Evolutionary conservation across 2,888 invertebrate genomes (phyloP), one percentile per base, ranked within the genome.

Genomic region (Nasonia oneida): DNA sequence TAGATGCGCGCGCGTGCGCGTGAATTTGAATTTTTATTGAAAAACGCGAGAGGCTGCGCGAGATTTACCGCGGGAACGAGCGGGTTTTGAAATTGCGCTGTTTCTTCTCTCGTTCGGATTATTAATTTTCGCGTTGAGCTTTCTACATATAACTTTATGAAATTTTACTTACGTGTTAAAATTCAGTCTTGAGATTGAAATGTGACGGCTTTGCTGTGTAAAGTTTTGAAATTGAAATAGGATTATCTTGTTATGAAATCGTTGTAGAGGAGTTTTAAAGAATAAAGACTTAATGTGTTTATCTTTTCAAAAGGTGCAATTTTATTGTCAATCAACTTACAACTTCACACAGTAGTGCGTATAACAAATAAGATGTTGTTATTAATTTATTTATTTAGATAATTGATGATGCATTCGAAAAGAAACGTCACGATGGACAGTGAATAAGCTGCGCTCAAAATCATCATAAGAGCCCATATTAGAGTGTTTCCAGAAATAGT

Each of bases 1-100:
- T 39, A 18, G 71, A 14, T 37, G 71, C 47, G 39, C 37, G 67
- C 67, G 70, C 33, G 74, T 70, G 67, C 67, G 70, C 33, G 74
- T 70, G n/a, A 57, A 53, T 83, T 77, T 57, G 70, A 83, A 77
- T 77, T 77, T 83, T 77, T 29, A 77, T 57, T 75, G 70, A 15
- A 42, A 53, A 57, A 29, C 61, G 47, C 33, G 71, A 14, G 71
- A 12, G 15, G 23, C 14, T 2, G 12, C 10, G 81, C 37, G n/a
- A 42, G 73, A 73, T 42, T 73, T 39, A 12, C 73, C 73, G 73
- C n/a, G 73, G 5, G 39, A 18, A 33, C 37, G 71, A 29, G 67
- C 33, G 33, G 12, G 67, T 15, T 12, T 67, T 18, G 73, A 39
- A 18, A 73, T 73, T 39, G n/a, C 33, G 39, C 37, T 15, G 37